Evolutionary conservation across 2,888 invertebrate species (phyloP).

Genomic region (Pseudococcus longispinus): DNA sequence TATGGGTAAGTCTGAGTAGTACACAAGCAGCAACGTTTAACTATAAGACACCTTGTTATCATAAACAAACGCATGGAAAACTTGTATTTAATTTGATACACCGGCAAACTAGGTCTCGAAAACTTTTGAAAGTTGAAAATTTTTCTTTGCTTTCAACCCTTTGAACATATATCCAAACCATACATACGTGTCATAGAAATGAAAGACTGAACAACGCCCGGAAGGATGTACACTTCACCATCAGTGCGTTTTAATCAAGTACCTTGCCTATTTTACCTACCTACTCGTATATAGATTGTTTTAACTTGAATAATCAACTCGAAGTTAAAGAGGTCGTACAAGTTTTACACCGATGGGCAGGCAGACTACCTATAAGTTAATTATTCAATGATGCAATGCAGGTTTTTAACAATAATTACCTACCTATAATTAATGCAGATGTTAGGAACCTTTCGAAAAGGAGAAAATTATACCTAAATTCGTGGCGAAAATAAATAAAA

Average conservation of each 20-base stretch:
- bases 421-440: not conserved
- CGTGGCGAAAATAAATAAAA: not conserved
- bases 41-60: not conserved
- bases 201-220: not conserved
- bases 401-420: not conserved
- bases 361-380: not conserved
- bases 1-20: not conserved
- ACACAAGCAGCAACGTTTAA: not conserved
- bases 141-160: not conserved
- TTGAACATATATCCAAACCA: not conserved
- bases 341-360: not conserved
- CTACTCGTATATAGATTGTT: not conserved
- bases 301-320: not conserved
- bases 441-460: not conserved
- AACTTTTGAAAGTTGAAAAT: not conserved
- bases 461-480: not conserved
- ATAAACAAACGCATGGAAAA: not conserved
- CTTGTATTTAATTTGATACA: not conserved
- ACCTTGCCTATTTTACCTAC: not conserved
- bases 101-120: not conserved
- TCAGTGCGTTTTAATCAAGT: not conserved
- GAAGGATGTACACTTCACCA: not conserved
- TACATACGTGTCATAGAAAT: not conserved
- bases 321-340: not conserved
- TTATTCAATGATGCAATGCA: not conserved